A percentile compares a stretch with the other conserved stretches of the same genome.
Conservation (phyloP, 2,888 invertebrate genomes). For the Spisula subtruncata region DNA sequence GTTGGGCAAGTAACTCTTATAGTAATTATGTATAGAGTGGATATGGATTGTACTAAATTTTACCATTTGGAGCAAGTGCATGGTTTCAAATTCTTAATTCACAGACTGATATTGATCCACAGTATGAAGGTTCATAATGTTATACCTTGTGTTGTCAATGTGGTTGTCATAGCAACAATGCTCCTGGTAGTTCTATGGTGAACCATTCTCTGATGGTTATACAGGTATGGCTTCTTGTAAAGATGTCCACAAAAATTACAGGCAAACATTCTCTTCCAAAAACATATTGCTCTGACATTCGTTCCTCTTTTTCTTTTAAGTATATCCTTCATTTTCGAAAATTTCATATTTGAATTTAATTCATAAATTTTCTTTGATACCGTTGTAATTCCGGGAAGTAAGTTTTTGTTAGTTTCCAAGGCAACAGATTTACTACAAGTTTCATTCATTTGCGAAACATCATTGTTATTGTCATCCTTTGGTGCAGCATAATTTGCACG, state of each 20-base stretch:
- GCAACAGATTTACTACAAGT: neutral
- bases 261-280: slow-evolving; percentile 44
- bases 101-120: too few relatives aligned
- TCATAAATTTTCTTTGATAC: neutral
- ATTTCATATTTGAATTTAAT: neutral
- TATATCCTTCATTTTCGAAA: neutral
- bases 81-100: too few relatives aligned
- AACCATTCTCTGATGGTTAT: slow-evolving; percentile 52
- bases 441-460: neutral
- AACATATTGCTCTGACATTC: neutral
- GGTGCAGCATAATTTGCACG: neutral
- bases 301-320: neutral
- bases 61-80: too few relatives aligned
- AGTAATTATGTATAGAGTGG: too few relatives aligned
- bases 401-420: neutral
- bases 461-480: slow-evolving; percentile 13
- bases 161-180: slow-evolving; percentile 23
- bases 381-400: neutral
- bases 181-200: slow-evolving; percentile 40
- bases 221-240: slow-evolving; percentile 55
- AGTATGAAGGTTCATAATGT: too few relatives aligned
- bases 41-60: too few relatives aligned
- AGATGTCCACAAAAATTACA: slow-evolving; percentile 56
- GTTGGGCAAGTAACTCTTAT: too few relatives aligned
- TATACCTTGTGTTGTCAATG: slow-evolving; percentile 41